These are phyloP conservation scores for Thaleichthys pacificus DNA, from an alignment of 2,797 vertebrate genomes.

Conservation along the genomic window DNA sequence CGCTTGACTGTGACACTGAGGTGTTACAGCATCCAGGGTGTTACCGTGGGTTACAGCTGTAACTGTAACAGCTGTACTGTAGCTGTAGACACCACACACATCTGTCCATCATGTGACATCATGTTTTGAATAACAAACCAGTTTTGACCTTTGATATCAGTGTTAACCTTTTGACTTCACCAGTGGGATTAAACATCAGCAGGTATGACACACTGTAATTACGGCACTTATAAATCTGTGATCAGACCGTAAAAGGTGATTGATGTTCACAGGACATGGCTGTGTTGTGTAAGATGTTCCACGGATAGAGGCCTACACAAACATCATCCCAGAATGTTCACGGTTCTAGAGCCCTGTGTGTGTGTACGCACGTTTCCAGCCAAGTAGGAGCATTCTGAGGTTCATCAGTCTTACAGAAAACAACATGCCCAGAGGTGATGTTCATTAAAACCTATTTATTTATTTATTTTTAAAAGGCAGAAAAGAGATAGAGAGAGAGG, in stretches of 20 bases:
- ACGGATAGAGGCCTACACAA: conserved; percentile 69
- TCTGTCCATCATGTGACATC: neutral
- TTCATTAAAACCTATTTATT: conserved; percentile 65
- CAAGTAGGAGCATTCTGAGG: conserved; percentile 55
- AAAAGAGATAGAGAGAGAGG: conserved; percentile 51
- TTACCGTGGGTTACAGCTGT: neutral
- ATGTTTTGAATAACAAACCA: neutral
- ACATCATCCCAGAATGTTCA: conserved; percentile 67
- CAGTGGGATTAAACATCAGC: neutral
- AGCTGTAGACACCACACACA: too few relatives aligned
- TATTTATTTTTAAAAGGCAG: conserved; percentile 66
- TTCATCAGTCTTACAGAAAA: conserved; percentile 65
- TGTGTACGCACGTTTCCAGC: conserved; percentile 55
- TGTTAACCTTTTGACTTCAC: neutral
- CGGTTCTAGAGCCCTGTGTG: conserved; percentile 65
- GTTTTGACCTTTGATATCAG: neutral
- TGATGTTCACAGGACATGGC: conserved; percentile 70
- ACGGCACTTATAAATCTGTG: neutral
- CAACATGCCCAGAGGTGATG: conserved; percentile 57
- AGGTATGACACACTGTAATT: too few relatives aligned
- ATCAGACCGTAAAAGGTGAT: conserved; percentile 32
- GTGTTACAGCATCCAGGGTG: neutral
- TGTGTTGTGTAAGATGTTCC: conserved; percentile 70
- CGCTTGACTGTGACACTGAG: neutral
- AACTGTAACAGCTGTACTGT: neutral